phyloP scores from a whole-genome alignment of 35 echinoderm and acorn worm species.

The Apostichopus japonicus region DNA sequence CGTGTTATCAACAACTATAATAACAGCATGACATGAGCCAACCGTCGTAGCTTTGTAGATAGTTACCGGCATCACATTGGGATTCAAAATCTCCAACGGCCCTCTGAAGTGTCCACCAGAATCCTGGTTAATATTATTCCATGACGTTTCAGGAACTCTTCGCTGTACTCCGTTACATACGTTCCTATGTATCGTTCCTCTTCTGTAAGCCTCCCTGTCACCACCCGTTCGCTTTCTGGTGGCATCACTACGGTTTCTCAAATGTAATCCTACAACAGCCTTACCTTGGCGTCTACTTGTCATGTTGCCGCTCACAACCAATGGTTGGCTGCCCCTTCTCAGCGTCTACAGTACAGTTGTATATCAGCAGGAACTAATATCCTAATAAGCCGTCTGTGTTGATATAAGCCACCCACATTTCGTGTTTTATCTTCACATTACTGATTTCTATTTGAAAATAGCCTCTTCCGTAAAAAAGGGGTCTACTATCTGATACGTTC shows the following conservation, averaged over 20 bases:
- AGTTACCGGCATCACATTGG: not conserved
- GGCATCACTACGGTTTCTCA: slow-evolving; percentile 8
- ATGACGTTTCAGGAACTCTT: slow-evolving; percentile 15
- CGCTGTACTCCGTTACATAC: not conserved
- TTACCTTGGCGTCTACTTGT: not conserved
- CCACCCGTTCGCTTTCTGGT: slow-evolving; percentile 18
- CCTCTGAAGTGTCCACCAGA: slow-evolving; percentile 8
- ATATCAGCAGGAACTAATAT: slow-evolving; percentile 13
- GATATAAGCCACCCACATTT: slow-evolving; percentile 66
- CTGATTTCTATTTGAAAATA: not conserved
- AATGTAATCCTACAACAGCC: not conserved
- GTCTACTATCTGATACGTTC: not conserved
- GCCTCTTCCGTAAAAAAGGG: not conserved
- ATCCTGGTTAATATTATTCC: not conserved
- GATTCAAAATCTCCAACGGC: not conserved
- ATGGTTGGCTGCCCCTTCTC: not conserved
- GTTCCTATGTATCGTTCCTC: not conserved
- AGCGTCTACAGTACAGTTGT: slow-evolving; percentile 18
- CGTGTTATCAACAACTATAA: not conserved
- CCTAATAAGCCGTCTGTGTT: not conserved
- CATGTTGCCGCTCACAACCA: not conserved
- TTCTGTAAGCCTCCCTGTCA: slow-evolving; percentile 26
- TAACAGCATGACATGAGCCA: slow-evolving; percentile 7
- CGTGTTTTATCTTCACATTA: not conserved
- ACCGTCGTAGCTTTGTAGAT: slow-evolving; percentile 1